Conservation (phyloP, 2,888 invertebrate species). For the Apotomis turbidana region DNA sequence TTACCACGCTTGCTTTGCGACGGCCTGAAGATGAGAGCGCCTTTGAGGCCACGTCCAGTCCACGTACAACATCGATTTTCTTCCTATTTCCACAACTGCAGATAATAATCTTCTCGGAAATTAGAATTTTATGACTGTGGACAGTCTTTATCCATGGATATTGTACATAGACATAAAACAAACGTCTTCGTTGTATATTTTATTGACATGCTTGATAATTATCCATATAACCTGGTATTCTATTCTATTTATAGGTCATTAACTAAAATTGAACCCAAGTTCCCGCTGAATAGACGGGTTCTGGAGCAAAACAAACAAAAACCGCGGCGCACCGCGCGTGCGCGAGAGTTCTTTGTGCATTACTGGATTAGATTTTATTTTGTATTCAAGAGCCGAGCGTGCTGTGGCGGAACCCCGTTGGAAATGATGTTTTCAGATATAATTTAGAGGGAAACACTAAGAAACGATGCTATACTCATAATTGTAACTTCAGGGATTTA, state of each 20-base stretch:
- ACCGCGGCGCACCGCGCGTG: slow-evolving; percentile 25
- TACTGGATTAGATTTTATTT: slow-evolving; percentile 42
- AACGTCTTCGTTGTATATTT: no score
- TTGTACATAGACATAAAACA: no score
- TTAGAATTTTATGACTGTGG: no score
- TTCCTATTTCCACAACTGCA: no score
- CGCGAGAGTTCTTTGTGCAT: slow-evolving; percentile 37
- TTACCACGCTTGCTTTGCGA: no score
- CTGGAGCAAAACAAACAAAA: slow-evolving; percentile 37
- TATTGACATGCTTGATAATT: no score
- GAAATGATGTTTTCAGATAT: slow-evolving; percentile 30
- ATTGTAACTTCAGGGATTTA: background rate
- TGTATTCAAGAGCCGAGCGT: slow-evolving; percentile 36
- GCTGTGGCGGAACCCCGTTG: slow-evolving; percentile 19
- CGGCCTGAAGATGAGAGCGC: no score
- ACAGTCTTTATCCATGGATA: no score
- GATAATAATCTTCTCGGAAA: no score
- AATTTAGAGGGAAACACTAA: slow-evolving; percentile 17
- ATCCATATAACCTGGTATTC: background rate
- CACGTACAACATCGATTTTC: background rate
- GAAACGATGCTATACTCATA: background rate
- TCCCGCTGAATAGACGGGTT: slow-evolving; percentile 20
- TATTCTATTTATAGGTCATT: slow-evolving; percentile 26
- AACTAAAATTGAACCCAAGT: slow-evolving; percentile 24
- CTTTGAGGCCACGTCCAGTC: no score